These are phyloP conservation scores for Acrobasis consociella DNA, from an alignment of 2,888 invertebrate genomes.

Conservation along the genomic window DNA sequence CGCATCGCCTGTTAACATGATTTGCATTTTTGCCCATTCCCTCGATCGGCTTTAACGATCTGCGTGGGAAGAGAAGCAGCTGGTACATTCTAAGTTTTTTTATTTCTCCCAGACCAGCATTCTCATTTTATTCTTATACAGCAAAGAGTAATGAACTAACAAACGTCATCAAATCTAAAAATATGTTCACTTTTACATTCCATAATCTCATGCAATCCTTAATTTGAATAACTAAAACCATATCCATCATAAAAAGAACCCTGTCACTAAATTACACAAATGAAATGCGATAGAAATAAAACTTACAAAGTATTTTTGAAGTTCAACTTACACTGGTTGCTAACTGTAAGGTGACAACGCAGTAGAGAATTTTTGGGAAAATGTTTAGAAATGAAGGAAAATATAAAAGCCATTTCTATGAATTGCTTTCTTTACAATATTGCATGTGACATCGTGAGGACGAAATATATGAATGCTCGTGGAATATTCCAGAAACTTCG, in stretches of 20 bases:
- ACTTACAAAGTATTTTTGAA: background rate
- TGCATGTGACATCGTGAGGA: background rate
- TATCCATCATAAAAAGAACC: background rate
- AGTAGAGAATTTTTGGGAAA: background rate
- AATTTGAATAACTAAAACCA: background rate
- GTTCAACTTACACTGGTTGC: background rate
- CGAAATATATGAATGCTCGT: background rate
- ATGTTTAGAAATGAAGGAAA: background rate
- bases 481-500: background rate
- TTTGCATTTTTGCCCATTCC: too few relatives aligned
- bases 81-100: too few relatives aligned
- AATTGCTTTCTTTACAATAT: background rate
- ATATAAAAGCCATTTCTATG: background rate
- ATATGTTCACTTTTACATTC: background rate
- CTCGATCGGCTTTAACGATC: too few relatives aligned
- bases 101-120: too few relatives aligned
- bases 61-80: too few relatives aligned
- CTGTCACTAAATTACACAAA: constrained; percentile 1
- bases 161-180: background rate
- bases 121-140: too few relatives aligned
- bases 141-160: too few relatives aligned
- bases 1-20: too few relatives aligned
- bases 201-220: background rate
- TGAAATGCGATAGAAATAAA: background rate
- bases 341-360: background rate